Conservation (phyloP, 2,797 vertebrate genomes). For the Eulemur rubriventer region DNA sequence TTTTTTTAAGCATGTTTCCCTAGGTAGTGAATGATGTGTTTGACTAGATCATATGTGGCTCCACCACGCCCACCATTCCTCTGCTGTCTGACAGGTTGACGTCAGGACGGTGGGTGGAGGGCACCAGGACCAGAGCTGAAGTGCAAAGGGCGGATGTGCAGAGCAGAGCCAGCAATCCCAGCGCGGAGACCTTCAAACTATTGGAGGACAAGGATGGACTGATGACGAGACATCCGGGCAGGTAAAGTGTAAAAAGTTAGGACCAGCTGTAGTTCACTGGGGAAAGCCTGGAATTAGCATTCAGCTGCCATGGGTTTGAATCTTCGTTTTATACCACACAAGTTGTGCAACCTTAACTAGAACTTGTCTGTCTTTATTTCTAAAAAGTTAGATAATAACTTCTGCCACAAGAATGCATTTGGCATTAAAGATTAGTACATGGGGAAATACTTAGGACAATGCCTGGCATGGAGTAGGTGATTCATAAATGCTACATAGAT, state of each 20-base stretch:
- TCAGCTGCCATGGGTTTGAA: neutral
- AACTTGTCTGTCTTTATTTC: neutral
- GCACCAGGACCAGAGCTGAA: neutral
- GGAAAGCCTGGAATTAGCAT: neutral
- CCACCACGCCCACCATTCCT: neutral
- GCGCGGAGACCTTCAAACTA: neutral
- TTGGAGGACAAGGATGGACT: fast-evolving
- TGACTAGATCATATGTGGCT: neutral
- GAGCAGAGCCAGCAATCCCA: too few species aligned
- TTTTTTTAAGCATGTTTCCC: neutral
- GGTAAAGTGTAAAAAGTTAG: neutral
- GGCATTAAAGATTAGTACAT: neutral
- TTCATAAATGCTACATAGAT: neutral
- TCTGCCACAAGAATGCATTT: neutral
- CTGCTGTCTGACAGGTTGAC: neutral
- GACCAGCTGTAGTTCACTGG: fast-evolving
- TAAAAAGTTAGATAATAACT: neutral
- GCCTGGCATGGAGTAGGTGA: neutral
- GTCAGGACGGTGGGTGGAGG: too few species aligned
- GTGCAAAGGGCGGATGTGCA: neutral
- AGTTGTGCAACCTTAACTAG: neutral
- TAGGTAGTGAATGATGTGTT: neutral
- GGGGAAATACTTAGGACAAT: neutral
- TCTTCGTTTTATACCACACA: neutral
- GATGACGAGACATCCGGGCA: neutral